phyloP scores from a whole-genome alignment of 2,888 invertebrate species.

The Cepaea hortensis region DNA sequence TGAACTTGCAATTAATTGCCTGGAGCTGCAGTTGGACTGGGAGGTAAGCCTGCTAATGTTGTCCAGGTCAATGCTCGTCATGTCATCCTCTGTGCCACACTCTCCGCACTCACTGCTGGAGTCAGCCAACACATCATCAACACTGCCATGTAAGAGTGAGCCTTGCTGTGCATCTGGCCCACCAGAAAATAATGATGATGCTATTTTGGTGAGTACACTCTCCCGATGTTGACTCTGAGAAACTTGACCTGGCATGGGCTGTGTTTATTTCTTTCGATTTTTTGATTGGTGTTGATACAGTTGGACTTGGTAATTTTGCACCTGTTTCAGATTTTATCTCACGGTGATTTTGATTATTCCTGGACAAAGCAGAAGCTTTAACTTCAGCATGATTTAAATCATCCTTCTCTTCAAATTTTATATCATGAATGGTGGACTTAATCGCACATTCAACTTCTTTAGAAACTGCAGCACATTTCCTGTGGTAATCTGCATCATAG shows the following conservation, averaged over 20 bases:
- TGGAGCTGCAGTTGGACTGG: too few species aligned
- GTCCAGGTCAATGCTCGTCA: slow-evolving; percentile 36
- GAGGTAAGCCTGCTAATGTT: too few species aligned
- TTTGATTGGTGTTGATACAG: background rate
- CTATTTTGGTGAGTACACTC: background rate
- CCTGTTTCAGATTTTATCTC: background rate
- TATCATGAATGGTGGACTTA: background rate
- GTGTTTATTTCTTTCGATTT: background rate
- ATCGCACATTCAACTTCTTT: background rate
- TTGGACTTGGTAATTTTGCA: background rate
- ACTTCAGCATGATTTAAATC: background rate
- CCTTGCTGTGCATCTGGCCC: background rate
- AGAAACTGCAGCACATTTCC: background rate
- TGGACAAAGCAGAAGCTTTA: slow-evolving; percentile 15
- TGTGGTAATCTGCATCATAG: slow-evolving; percentile 7
- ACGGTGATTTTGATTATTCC: slow-evolving; percentile 8
- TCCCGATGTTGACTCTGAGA: slow-evolving; percentile 27
- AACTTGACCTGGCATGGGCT: background rate
- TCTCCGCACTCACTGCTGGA: too few species aligned
- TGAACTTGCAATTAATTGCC: slow-evolving; percentile 31
- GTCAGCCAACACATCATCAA: background rate
- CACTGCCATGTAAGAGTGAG: slow-evolving; percentile 6
- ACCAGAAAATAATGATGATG: background rate
- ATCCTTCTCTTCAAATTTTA: too few species aligned
- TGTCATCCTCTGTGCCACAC: slow-evolving; percentile 32